phyloP scores from a whole-genome alignment of 2,888 invertebrate genomes.

The Brenthis ino region DNA sequence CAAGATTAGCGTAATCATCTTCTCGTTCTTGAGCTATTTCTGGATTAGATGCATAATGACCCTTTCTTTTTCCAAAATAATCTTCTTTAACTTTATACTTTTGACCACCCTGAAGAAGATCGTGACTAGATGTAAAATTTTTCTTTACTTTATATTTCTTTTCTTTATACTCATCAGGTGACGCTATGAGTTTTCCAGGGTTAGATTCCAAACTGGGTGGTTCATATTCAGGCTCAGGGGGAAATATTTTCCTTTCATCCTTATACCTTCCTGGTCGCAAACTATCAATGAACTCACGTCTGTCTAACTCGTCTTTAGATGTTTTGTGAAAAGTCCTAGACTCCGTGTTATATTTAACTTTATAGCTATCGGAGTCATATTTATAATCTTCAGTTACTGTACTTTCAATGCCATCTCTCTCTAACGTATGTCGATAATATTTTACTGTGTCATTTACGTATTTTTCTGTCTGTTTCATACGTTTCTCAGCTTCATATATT shows the following conservation, averaged over 20 bases:
- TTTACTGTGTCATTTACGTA: slow-evolving; percentile 82
- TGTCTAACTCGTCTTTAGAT: slow-evolving; percentile 64
- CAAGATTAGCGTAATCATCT: slow-evolving; percentile 74
- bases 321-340: slow-evolving; percentile 64
- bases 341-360: slow-evolving; percentile 72
- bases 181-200: slow-evolving; percentile 79
- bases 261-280: slow-evolving; percentile 59
- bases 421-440: slow-evolving; percentile 80
- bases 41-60: slow-evolving; percentile 84
- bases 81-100: slow-evolving; percentile 75
- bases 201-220: slow-evolving; percentile 86
- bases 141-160: slow-evolving; percentile 77
- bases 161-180: slow-evolving; percentile 83
- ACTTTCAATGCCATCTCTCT: slow-evolving; percentile 82
- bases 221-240: slow-evolving; percentile 82
- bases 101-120: slow-evolving; percentile 68
- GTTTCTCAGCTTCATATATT: slow-evolving; percentile 71
- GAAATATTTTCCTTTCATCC: slow-evolving; percentile 63
- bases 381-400: slow-evolving; percentile 78
- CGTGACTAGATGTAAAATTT: slow-evolving; percentile 76
- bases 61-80: slow-evolving; percentile 73
- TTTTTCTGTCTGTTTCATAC: slow-evolving; percentile 78
- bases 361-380: slow-evolving; percentile 73
- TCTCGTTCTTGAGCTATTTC: slow-evolving; percentile 81
- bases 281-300: slow-evolving; percentile 67